Evolutionary conservation across 2,888 invertebrate species (phyloP), one percentile per base, ranked within the genome.

Genomic region (Phorcus lineatus): DNA sequence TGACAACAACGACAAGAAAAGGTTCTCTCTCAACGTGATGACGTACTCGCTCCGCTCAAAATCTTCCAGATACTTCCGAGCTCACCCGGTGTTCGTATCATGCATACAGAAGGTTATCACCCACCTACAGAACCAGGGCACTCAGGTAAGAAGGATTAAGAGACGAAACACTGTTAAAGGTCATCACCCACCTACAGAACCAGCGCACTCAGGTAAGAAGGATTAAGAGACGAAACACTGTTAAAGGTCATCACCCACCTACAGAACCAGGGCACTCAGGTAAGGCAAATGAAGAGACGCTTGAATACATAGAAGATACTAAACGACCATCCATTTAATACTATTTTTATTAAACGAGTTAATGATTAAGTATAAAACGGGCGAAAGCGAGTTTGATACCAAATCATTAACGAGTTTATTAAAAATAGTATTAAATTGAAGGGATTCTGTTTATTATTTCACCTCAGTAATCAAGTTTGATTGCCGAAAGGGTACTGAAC

Each of bases 81-180:
- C 89, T 1, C 90, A 90, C 52, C 90, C 90, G 0, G 82, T 82
- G 9, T 87, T 90, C 70, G 76, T 89, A 16, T 77, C 77, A 70
- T 89, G 90, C 80, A 70, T 87, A 3, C 88, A 90, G 77, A 79
- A 82, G 55, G 83, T 84, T 1, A 84, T 89, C 24, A 79, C 84
- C 13, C 79, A 82, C 40, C 82, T 88, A 1, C 78, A 81, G 28
- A 81, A 81, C 53, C 76, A 79, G 24, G 70, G 78, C 28, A 80
- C 62, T 47, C 47, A 36, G 78, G 85, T 86, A 77, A 74, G 67
- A 17, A 19, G 11, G 0, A 28, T 22, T 24, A 13, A 7, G 13
- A 19, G 16, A 17, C 24, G 1, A 9, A 1, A 1, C 47, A 22
- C 13, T 4, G 6, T 40, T 74, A 9, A 6, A 19, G 40, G 36